These are phyloP conservation scores for Rhopilema esculentum DNA, from an alignment of 30 jellyfish, hydroid and myxozoan species.

Conservation along the genomic window DNA sequence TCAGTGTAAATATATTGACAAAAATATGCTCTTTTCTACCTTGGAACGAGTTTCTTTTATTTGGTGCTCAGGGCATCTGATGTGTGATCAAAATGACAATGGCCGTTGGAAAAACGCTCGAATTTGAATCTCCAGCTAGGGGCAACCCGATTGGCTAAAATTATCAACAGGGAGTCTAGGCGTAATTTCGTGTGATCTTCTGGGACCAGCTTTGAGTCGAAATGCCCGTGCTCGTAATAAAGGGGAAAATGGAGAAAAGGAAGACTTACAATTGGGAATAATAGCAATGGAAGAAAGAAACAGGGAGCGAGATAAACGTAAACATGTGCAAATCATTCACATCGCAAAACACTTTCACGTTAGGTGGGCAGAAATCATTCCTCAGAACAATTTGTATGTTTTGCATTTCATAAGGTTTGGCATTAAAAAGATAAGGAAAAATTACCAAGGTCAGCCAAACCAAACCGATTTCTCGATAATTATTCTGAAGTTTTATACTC, in stretches of 20 bases:
- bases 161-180: slow-evolving; percentile 45
- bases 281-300: neutral
- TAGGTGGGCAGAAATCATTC: no score
- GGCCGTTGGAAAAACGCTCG: slow-evolving; percentile 11
- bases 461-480: no score
- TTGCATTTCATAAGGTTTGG: no score
- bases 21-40: neutral
- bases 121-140: slow-evolving; percentile 33
- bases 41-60: neutral
- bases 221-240: neutral
- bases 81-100: neutral
- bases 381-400: no score
- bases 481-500: no score
- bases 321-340: neutral
- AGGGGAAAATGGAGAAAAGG: neutral
- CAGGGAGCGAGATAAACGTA: neutral
- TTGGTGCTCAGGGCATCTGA: neutral
- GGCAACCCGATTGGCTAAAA: slow-evolving; percentile 25
- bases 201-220: neutral
- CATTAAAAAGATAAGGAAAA: no score
- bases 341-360: no score
- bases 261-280: neutral
- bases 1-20: neutral
- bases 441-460: no score
- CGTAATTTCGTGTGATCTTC: neutral